Evolutionary conservation across 2,113 vertebrate genomes (phyloP).

Genomic region (Synodontis membranacea): DNA sequence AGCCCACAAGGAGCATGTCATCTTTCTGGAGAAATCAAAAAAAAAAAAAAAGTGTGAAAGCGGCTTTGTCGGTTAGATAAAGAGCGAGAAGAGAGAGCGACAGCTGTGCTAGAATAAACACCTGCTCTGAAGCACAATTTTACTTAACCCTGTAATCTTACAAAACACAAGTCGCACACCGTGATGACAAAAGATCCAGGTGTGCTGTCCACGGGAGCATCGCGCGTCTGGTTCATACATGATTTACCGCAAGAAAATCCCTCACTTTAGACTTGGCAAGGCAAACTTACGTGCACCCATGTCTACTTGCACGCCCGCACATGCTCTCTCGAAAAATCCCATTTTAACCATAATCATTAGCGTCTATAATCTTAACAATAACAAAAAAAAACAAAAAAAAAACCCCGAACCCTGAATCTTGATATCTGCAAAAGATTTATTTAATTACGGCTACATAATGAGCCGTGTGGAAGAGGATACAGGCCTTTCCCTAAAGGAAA

Average conservation of each 20-base stretch:
- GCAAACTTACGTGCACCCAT: slow-evolving; percentile 18
- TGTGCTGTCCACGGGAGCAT: slow-evolving; percentile 39
- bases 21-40: background rate
- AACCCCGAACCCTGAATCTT: background rate
- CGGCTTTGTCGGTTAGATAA: background rate
- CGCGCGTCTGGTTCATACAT: slow-evolving; percentile 31
- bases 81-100: background rate
- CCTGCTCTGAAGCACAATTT: background rate
- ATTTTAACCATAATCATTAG: slow-evolving; percentile 14
- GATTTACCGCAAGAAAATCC: slow-evolving; percentile 6
- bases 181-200: slow-evolving; percentile 32
- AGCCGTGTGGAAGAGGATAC: background rate
- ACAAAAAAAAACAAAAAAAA: no score
- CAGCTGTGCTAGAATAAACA: background rate
- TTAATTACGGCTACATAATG: background rate
- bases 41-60: background rate
- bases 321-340: background rate
- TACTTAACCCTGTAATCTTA: background rate
- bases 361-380: background rate
- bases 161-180: background rate
- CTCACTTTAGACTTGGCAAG: background rate
- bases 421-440: background rate
- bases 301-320: background rate
- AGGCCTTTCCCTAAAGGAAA: background rate
- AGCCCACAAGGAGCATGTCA: background rate